Base-by-base conservation (phyloP, 2,113 vertebrate genomes). In the Leptocoma aspasia region DNA sequence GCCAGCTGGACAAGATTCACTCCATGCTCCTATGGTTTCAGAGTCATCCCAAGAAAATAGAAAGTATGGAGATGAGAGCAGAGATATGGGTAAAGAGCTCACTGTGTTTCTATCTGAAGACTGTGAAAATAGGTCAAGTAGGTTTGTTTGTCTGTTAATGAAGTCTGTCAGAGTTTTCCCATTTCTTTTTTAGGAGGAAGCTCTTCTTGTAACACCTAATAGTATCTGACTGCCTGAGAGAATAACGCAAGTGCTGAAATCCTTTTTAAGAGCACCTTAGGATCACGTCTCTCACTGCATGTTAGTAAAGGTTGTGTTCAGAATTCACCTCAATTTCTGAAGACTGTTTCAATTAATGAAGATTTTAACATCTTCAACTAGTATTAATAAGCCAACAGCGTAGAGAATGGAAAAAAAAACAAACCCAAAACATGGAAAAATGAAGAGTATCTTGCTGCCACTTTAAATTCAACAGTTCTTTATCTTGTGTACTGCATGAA, bases 1-100 rank as follows among this genome's bases (percentile, higher is more conserved):
- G 64, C 92, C 88, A 96, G 79, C 88, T 96, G 94, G 94, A 89
- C 91, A 89, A 87, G 33, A 79, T 85, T 96, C 73, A 84, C 14
- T 87, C 57, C 17, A 7, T 71, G 54, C 69, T 84, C 37, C 80
- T 47, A 33, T 72, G 45, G 59, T 91, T 96, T 96, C 59, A 82
- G 88, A 94, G 68, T 95, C 61, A 86, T 92, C 80, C 60, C 60
- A 70, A 95, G 64, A 68, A 92, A 94, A 89, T 52, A 92, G 79
- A 94, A 94, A 92, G 49, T 64, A 53, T 65, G 68, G 54, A 92
- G 93, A 93, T 94, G 85, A 72, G 80, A 95, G 69, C 31, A 64
- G 79, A 94, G 86, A 95, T 94, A 87, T 1, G 33, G 57, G 81
- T 56, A 89, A 89, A 95, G 49, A 94, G 15, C 72, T 94, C 49